Percentiles rank a stretch among this genome's conserved stretches.
phyloP scores from a whole-genome alignment of 2,797 vertebrate species.

The Dryobates pubescens region DNA sequence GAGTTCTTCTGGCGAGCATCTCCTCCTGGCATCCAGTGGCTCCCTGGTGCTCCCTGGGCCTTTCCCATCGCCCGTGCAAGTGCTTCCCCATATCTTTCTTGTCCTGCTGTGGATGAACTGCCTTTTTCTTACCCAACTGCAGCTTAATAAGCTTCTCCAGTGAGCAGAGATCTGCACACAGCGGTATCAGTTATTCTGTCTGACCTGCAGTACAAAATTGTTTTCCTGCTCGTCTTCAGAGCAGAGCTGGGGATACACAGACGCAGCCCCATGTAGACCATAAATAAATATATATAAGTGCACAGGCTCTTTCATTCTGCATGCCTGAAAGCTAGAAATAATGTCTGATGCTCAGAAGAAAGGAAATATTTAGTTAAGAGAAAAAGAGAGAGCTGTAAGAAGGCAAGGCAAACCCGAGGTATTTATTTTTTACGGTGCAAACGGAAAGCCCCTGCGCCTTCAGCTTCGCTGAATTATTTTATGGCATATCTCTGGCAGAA shows the following conservation, averaged over 20 bases:
- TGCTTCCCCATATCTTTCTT: neutral
- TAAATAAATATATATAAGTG: slow-evolving; percentile 14
- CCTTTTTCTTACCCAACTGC: neutral
- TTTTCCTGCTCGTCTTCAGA: slow-evolving; percentile 42
- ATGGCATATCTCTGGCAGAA: slow-evolving; percentile 28
- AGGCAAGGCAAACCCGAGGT: slow-evolving; percentile 59
- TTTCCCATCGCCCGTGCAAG: fast-evolving
- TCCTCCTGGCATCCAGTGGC: neutral
- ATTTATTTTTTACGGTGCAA: slow-evolving; percentile 53
- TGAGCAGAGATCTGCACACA: neutral
- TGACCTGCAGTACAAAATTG: slow-evolving; percentile 37
- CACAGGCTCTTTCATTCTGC: neutral
- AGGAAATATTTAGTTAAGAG: slow-evolving; percentile 64
- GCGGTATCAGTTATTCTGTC: slow-evolving; percentile 28
- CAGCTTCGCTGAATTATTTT: slow-evolving; percentile 56
- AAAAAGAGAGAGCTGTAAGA: slow-evolving; percentile 7
- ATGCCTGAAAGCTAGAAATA: slow-evolving; percentile 25
- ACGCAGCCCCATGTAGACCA: neutral
- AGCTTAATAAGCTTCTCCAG: slow-evolving; percentile 19
- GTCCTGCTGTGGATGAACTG: neutral
- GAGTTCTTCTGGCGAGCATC: neutral
- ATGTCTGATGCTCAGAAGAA: slow-evolving; percentile 48
- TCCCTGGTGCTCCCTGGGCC: neutral
- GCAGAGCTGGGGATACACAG: slow-evolving; percentile 19
- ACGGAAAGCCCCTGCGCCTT: slow-evolving; percentile 31